Evolutionary conservation across 2,888 invertebrate genomes (phyloP).

Genomic region (Erannis defoliaria): DNA sequence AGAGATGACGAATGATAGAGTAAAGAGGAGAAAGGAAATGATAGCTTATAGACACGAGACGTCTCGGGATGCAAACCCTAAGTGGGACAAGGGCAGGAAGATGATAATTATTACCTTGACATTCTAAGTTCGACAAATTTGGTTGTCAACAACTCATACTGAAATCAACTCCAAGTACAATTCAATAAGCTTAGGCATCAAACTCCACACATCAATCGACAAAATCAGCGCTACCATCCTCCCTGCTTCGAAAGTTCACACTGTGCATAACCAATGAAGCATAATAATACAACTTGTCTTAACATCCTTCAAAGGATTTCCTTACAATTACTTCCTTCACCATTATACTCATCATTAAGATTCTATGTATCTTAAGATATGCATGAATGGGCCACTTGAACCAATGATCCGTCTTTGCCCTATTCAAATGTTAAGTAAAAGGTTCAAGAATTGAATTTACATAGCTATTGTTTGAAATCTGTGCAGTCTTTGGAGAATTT

Average conservation of each 20-base stretch:
- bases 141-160: neutral
- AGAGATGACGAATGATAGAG: no score
- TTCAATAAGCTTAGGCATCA: neutral
- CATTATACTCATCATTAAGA: conserved; percentile 32
- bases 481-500: conserved; percentile 69
- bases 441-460: conserved; percentile 78
- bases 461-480: conserved; percentile 66
- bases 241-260: conserved; percentile 17
- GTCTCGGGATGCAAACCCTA: no score
- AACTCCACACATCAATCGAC: conserved; percentile 4
- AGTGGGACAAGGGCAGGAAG: no score
- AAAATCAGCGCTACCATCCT: conserved; percentile 12
- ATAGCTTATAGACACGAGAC: no score
- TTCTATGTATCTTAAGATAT: conserved; percentile 24
- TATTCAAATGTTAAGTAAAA: conserved; percentile 65
- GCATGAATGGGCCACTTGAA: conserved; percentile 20
- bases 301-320: conserved; percentile 28
- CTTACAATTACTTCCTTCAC: conserved; percentile 23
- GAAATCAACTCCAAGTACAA: neutral
- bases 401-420: conserved; percentile 26
- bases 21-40: no score
- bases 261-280: conserved; percentile 32
- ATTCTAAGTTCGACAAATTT: neutral
- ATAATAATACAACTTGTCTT: conserved; percentile 35
- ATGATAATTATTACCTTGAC: neutral